Evolutionary conservation across 1,140 invertebrate species (phyloP).

Genomic region (Drosophila melanica): DNA sequence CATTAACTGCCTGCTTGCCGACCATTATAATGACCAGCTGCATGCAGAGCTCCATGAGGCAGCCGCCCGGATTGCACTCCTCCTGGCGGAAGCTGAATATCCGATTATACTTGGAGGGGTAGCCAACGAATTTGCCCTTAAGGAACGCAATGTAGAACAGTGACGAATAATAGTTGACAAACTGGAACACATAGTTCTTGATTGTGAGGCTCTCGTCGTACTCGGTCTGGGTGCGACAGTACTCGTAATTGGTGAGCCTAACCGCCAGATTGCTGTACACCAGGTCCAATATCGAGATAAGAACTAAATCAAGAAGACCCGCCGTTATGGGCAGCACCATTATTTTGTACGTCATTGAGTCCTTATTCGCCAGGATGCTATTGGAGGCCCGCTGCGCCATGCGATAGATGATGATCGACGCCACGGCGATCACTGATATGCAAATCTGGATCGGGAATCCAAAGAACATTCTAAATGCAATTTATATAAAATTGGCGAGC

Average conservation of each 20-base stretch:
- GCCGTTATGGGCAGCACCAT: conserved; percentile 88
- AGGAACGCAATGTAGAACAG: conserved; percentile 95
- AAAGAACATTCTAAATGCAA: neutral
- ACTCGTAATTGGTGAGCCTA: conserved; percentile 90
- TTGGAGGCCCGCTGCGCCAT: conserved; percentile 88
- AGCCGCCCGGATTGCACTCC: conserved; percentile 91
- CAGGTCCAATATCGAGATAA: conserved; percentile 85
- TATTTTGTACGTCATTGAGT: conserved; percentile 86
- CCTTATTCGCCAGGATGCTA: conserved; percentile 85
- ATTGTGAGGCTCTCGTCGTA: conserved; percentile 93
- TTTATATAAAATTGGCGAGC: neutral
- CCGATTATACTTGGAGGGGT: conserved; percentile 90
- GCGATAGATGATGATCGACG: conserved; percentile 90
- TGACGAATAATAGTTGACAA: conserved; percentile 94
- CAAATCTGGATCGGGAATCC: conserved; percentile 85
- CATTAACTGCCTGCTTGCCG: conserved; percentile 93
- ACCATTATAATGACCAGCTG: conserved; percentile 94
- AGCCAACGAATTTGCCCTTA: conserved; percentile 92
- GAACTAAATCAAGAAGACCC: conserved; percentile 89
- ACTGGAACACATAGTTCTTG: conserved; percentile 95
- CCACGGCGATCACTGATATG: conserved; percentile 90
- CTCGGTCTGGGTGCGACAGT: conserved; percentile 93
- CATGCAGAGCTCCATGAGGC: conserved; percentile 92
- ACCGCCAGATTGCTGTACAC: conserved; percentile 85
- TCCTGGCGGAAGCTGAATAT: conserved; percentile 87